phyloP scores from a whole-genome alignment of 2,113 vertebrate genomes.

The Gavialis gangeticus region DNA sequence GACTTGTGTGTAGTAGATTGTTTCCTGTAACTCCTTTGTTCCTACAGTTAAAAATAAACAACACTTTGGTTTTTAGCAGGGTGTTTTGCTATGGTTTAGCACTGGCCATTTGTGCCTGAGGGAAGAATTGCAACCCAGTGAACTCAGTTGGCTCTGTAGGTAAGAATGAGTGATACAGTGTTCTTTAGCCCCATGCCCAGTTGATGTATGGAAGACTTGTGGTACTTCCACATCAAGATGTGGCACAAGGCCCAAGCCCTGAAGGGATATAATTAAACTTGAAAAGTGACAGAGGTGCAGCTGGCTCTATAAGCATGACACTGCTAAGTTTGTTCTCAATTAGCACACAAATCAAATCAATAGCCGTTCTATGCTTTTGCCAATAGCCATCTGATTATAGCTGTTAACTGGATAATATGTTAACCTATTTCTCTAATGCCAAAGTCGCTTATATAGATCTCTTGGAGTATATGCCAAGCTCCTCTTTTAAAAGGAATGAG shows the following conservation, averaged over 20 bases:
- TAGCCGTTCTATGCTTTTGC: neutral
- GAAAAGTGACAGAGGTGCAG: neutral
- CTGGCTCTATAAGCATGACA: neutral
- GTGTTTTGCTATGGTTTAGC: neutral
- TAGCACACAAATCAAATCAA: neutral
- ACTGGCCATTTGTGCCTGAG: neutral
- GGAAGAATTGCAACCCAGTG: neutral
- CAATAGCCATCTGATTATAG: no score
- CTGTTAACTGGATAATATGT: neutral
- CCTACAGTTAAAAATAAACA: neutral
- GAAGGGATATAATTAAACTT: neutral
- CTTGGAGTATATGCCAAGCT: neutral
- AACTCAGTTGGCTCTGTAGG: accelerated
- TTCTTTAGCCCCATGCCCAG: neutral
- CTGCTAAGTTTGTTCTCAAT: neutral
- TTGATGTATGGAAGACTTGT: neutral
- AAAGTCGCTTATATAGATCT: neutral
- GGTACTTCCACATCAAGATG: neutral
- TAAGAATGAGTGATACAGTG: neutral
- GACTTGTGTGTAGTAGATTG: neutral
- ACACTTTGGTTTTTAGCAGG: neutral
- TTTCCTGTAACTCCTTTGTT: neutral
- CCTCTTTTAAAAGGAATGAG: neutral
- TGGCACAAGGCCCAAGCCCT: neutral
- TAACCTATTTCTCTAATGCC: slow-evolving; percentile 8